These are phyloP conservation scores for Eupeodes corollae DNA, from an alignment of 1,140 invertebrate species.

Conservation along the genomic window DNA sequence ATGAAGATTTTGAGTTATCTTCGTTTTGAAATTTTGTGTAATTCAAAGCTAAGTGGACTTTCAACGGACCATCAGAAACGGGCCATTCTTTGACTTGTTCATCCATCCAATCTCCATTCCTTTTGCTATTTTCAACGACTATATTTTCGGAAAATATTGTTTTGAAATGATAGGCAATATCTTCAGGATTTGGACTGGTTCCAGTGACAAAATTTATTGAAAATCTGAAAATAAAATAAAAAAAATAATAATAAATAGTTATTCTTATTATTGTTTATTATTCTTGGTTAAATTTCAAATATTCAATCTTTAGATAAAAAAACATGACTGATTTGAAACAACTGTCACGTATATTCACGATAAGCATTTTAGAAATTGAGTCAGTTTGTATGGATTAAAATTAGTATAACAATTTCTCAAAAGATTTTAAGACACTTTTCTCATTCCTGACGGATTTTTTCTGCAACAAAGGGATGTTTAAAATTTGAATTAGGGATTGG, in stretches of 20 bases:
- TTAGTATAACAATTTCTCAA: no score
- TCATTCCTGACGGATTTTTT: no score
- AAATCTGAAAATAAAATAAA: conserved; percentile 18
- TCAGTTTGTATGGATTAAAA: no score
- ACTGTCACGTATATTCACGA: no score
- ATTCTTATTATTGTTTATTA: no score
- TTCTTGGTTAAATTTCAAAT: no score
- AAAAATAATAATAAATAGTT: neutral
- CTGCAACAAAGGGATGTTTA: no score
- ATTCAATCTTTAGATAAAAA: no score
- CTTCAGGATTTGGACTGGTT: conserved; percentile 13
- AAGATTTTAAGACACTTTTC: no score
- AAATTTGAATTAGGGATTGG: no score
- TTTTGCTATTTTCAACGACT: conserved; percentile 25
- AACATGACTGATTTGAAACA: no score
- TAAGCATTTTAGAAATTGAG: no score
- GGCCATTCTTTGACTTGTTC: conserved; percentile 18
- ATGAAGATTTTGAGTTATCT: conserved; percentile 3
- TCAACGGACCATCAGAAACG: conserved; percentile 26
- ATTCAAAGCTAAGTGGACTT: neutral
- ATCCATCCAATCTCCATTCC: conserved; percentile 21
- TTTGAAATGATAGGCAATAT: conserved; percentile 34
- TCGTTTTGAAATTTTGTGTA: neutral
- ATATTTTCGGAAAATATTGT: conserved; percentile 16
- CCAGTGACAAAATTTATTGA: conserved; percentile 33